Conservation (phyloP, 2,797 vertebrate genomes). For the Cheracebus regulus region DNA sequence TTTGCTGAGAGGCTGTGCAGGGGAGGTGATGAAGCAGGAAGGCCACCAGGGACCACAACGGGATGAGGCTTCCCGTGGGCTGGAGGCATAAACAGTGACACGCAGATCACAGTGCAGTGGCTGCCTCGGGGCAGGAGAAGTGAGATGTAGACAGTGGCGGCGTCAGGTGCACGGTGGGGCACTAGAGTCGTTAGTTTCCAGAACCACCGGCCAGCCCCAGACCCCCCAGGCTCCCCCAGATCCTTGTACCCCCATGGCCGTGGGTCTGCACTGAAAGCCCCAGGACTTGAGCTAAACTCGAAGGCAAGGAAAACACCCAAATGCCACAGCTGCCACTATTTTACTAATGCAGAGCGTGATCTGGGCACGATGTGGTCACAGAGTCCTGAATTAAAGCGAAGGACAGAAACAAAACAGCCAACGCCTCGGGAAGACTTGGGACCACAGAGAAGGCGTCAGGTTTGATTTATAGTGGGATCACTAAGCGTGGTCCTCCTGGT, state of each 20-base stretch:
- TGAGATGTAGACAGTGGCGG: neutral
- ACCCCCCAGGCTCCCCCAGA: too few relatives aligned
- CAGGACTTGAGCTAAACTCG: neutral
- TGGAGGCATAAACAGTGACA: neutral
- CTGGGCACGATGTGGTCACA: neutral
- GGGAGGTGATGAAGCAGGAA: neutral
- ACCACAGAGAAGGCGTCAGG: neutral
- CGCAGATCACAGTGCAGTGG: accelerated
- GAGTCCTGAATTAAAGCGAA: neutral
- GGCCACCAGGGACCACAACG: neutral
- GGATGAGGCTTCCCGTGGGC: neutral
- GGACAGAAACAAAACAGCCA: neutral
- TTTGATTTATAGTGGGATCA: neutral
- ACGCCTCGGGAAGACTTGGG: neutral
- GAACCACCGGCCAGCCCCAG: neutral
- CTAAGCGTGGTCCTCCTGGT: neutral
- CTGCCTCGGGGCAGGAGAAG: neutral
- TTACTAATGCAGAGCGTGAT: neutral
- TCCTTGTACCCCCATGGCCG: accelerated
- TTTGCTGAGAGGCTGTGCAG: neutral
- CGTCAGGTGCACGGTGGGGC: neutral
- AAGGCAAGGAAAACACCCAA: neutral
- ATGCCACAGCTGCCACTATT: neutral
- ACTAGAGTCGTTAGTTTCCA: neutral
- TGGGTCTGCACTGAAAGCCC: neutral